Conservation (phyloP, 35 echinoderm and acorn worm species). For the Ophioderma brevispina region DNA sequence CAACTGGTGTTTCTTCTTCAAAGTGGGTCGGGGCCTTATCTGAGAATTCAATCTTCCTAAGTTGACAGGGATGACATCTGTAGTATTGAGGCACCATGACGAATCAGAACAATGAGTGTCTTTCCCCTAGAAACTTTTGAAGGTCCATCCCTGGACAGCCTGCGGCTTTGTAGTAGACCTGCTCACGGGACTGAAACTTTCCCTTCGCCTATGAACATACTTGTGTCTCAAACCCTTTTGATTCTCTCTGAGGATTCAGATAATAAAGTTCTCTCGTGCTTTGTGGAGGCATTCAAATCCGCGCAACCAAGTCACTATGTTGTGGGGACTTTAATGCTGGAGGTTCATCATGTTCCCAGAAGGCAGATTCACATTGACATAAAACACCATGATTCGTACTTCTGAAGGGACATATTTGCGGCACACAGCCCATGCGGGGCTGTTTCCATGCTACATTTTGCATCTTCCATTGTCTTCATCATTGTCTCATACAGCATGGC, state of each 20-base stretch:
- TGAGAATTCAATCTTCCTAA: neutral
- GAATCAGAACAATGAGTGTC: neutral
- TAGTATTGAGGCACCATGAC: neutral
- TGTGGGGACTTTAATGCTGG: neutral
- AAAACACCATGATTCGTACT: neutral
- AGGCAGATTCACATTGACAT: neutral
- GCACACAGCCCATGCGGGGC: neutral
- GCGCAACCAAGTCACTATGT: neutral
- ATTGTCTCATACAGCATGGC: neutral
- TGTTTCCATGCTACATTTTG: neutral
- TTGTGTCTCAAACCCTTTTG: neutral
- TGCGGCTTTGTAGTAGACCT: neutral
- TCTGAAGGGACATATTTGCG: neutral
- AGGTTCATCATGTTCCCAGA: neutral
- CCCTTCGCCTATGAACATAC: neutral
- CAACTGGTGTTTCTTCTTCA: neutral
- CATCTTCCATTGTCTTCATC: neutral
- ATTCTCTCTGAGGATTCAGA: neutral
- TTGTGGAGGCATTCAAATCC: neutral
- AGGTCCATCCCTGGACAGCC: neutral
- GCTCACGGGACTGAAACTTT: neutral
- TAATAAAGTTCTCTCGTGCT: neutral
- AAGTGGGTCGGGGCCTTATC: neutral
- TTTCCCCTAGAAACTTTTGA: neutral
- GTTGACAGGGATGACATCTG: neutral